Conservation (phyloP, 2,113 vertebrate species). For the Eudorcas thomsonii region DNA sequence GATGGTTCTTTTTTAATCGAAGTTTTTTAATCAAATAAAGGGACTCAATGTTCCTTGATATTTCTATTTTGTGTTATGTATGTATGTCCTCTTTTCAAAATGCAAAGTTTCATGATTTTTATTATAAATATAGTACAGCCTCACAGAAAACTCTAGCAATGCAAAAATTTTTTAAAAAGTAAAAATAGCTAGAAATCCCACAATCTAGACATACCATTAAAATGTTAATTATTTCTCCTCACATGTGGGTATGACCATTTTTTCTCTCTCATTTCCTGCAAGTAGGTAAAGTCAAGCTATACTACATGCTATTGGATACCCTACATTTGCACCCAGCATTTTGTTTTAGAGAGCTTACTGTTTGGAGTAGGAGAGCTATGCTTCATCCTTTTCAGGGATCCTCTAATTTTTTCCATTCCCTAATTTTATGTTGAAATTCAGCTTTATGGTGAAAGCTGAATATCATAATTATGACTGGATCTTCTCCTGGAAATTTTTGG, state of each 20-base stretch:
- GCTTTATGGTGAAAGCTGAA: not conserved
- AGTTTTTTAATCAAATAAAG: not conserved
- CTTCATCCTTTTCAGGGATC: not conserved
- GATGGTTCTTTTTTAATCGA: not conserved
- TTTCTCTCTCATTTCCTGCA: not conserved
- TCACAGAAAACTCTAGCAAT: not conserved
- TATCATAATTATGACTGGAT: not conserved
- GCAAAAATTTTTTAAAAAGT: not conserved
- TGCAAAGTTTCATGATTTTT: not conserved
- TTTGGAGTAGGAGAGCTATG: not conserved
- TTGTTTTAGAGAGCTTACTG: not conserved
- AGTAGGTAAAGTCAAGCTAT: not conserved
- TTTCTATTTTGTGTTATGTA: not conserved
- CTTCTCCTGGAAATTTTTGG: not conserved
- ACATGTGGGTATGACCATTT: not conserved
- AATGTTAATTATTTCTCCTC: not conserved
- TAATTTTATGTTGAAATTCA: not conserved
- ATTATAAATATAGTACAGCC: not conserved
- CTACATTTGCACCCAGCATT: not conserved
- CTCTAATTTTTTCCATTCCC: not conserved
- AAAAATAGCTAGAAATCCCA: not conserved
- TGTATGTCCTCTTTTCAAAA: not conserved
- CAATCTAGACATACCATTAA: not conserved
- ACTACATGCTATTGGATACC: not conserved
- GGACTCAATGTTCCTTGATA: not conserved